A percentile compares a stretch with the other conserved stretches of the same genome.
phyloP scores from a whole-genome alignment of 2,113 vertebrate genomes.

The Stegostoma tigrinum region DNA sequence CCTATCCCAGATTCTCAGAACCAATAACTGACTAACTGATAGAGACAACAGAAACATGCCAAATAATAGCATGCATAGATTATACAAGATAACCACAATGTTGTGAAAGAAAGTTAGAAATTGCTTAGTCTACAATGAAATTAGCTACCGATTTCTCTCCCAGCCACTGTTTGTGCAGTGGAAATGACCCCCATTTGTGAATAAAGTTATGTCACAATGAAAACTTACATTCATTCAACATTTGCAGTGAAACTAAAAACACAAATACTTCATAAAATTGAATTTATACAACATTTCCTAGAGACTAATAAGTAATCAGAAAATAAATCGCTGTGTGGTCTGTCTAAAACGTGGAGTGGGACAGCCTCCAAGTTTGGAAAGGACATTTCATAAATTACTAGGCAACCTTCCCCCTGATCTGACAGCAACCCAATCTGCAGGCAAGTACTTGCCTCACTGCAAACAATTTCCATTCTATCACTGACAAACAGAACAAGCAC shows the following conservation, averaged over 20 bases:
- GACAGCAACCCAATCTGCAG: background rate
- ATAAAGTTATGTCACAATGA: background rate
- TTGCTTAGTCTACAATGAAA: background rate
- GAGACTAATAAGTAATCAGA: background rate
- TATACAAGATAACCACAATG: background rate
- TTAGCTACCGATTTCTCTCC: background rate
- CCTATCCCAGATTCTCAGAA: background rate
- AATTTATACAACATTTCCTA: background rate
- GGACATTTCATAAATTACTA: background rate
- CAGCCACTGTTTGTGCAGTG: background rate
- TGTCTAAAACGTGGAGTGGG: background rate
- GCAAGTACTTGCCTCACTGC: background rate
- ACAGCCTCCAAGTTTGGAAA: background rate
- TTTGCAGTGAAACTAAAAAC: background rate
- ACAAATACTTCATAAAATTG: background rate
- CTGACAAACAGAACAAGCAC: conserved; percentile 1
- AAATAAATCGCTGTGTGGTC: background rate
- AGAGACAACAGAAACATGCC: background rate
- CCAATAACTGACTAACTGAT: background rate
- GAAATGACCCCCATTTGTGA: background rate
- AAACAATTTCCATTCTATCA: conserved; percentile 32
- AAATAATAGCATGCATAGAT: background rate
- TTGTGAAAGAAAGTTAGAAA: background rate
- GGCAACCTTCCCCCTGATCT: background rate
- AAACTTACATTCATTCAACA: background rate